Evolutionary conservation across 2,797 vertebrate species (phyloP).

Genomic region (Rhincodon typus): DNA sequence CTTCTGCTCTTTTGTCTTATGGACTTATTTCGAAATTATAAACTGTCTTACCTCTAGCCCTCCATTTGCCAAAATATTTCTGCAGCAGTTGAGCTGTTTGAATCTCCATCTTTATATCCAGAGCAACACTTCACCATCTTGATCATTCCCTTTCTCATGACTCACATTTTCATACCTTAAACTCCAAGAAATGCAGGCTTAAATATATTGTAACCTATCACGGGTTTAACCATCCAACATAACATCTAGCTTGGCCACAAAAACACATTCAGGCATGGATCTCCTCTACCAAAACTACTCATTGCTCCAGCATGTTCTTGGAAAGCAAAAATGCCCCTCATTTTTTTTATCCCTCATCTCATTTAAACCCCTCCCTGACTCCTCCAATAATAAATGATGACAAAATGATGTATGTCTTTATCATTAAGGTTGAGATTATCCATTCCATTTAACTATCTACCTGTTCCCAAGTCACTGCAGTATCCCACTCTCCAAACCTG

Average conservation of each 20-base stretch:
- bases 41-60: neutral
- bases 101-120: neutral
- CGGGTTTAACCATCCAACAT: neutral
- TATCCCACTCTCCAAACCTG: neutral
- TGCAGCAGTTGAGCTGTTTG: neutral
- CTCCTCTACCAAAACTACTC: neutral
- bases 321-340: neutral
- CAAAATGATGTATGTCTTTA: neutral
- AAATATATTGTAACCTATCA: neutral
- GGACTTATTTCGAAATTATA: neutral
- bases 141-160: neutral
- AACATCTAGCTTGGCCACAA: neutral
- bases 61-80: neutral
- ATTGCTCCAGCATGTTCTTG: neutral
- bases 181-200: neutral
- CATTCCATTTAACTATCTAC: neutral
- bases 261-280: neutral
- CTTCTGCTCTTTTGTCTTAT: too few relatives aligned
- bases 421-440: neutral
- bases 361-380: neutral
- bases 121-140: neutral
- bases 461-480: neutral
- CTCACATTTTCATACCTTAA: neutral
- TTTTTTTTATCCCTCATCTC: neutral
- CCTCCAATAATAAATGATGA: neutral